Conservation (phyloP, 2,888 invertebrate genomes). For the Choristoneura rosaceana region DNA sequence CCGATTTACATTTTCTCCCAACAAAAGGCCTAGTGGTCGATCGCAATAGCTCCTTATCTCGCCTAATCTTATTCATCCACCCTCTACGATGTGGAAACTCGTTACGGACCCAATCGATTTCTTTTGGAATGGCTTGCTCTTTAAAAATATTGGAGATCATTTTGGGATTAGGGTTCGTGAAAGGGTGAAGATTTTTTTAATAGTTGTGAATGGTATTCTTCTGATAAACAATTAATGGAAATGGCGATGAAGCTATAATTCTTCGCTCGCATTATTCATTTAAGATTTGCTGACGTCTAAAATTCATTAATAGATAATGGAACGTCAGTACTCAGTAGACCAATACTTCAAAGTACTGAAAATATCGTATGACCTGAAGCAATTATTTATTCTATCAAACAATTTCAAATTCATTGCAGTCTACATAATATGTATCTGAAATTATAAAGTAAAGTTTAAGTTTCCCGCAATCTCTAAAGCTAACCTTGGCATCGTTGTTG, state of each 20-base stretch:
- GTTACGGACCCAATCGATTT: constrained; percentile 56
- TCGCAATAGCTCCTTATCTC: constrained; percentile 61
- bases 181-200: constrained; percentile 10
- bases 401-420: constrained; percentile 22
- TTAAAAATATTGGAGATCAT: constrained; percentile 47
- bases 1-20: constrained; percentile 65
- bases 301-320: too few species aligned
- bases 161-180: constrained; percentile 10
- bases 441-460: constrained; percentile 18
- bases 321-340: too few species aligned
- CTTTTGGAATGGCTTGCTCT: constrained; percentile 46
- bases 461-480: constrained; percentile 25
- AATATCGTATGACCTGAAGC: background rate
- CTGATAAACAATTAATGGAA: background rate
- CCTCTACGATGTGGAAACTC: constrained; percentile 59
- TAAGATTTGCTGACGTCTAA: too few species aligned
- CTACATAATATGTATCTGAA: constrained; percentile 16
- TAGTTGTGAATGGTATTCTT: background rate
- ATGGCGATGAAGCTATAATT: background rate
- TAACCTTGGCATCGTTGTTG: constrained; percentile 21
- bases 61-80: constrained; percentile 64
- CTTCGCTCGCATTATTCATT: background rate
- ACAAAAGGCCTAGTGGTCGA: constrained; percentile 58
- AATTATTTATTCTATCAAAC: constrained; percentile 21
- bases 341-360: background rate